These are phyloP conservation scores for Panulirus ornatus DNA, from an alignment of 1,140 invertebrate genomes.

Conservation along the genomic window DNA sequence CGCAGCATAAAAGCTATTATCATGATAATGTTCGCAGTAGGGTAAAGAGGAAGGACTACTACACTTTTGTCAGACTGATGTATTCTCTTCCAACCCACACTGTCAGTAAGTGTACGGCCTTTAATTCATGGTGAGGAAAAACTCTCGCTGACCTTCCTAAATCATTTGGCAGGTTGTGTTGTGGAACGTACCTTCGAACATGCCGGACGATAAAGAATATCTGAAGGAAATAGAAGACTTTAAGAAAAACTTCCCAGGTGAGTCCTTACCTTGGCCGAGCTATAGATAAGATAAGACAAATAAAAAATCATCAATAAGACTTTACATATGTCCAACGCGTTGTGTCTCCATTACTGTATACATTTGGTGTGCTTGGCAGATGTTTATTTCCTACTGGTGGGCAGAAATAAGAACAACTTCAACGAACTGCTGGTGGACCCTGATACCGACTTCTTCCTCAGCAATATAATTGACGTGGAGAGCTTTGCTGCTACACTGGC, in stretches of 20 bases:
- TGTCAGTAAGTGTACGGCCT: no score
- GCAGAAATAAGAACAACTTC: conserved; percentile 13
- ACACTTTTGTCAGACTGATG: no score
- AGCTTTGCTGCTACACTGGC: conserved; percentile 11
- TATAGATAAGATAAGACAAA: no score
- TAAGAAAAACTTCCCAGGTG: conserved; percentile 22
- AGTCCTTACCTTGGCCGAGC: no score
- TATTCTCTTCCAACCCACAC: no score
- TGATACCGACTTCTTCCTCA: conserved; percentile 36
- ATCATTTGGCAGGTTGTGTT: conserved; percentile 58
- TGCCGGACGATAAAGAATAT: background rate
- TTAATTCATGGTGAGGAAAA: no score
- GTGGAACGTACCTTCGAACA: conserved; percentile 34
- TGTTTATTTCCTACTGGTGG: conserved; percentile 61
- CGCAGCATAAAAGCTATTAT: no score
- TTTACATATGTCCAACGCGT: no score
- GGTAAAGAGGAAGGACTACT: no score
- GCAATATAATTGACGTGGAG: conserved; percentile 7
- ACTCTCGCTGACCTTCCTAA: no score
- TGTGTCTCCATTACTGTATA: no score
- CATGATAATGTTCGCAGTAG: no score
- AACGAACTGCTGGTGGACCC: conserved; percentile 30
- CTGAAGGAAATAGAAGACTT: background rate
- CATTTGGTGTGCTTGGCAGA: conserved; percentile 7
- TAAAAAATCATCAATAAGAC: background rate